Evolutionary conservation across 2,113 vertebrate genomes (phyloP), one percentile per base, ranked within the genome.

Genomic region (Platysteira castanea): DNA sequence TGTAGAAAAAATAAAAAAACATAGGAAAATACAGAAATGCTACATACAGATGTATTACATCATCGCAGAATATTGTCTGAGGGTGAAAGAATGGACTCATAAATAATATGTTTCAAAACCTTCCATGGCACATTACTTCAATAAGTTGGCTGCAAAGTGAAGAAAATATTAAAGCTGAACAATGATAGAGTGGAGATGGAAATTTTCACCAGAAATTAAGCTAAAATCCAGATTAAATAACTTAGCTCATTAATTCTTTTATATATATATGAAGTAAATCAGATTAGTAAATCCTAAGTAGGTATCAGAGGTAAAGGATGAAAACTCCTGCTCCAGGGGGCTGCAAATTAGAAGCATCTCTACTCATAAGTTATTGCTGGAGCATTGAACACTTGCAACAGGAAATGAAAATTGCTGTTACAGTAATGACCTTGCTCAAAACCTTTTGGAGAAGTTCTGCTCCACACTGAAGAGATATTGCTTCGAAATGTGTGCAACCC

Each of bases 61-160:
- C 33, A 91, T 74, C 54, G 73, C 46, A 77, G 46, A 94, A 87
- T 86, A 77, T 44, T 86, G 53, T 93, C 75, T 86, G 75, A 63
- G 33, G 35, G 22, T 91, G 74, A 89, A 46, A 95, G 70, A 26
- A 64, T 54, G 68, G 9, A 88, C 24, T 59, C 63, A 74, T 90
- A 91, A 91, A 90, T 74, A 91, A 83, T 52, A 87, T 19, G 17
- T 77, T 94, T 95, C 54, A 47, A 84, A 87, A 79, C 39, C 24
- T 90, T 86, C 68, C 63, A 71, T 49, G 84, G 64, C 56, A 94
- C 93, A 87, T 84, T 19, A 84, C 54, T 94, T 86, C 71, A 93
- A n/a, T 70, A 85, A 91, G 60, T 63, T 88, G 54, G 22, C 50
- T 80, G 46, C 28, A 73, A 88, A 88, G 16, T 13, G 50, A 83